phyloP scores from a whole-genome alignment of 2,113 vertebrate genomes.

The Danionella cerebrum region DNA sequence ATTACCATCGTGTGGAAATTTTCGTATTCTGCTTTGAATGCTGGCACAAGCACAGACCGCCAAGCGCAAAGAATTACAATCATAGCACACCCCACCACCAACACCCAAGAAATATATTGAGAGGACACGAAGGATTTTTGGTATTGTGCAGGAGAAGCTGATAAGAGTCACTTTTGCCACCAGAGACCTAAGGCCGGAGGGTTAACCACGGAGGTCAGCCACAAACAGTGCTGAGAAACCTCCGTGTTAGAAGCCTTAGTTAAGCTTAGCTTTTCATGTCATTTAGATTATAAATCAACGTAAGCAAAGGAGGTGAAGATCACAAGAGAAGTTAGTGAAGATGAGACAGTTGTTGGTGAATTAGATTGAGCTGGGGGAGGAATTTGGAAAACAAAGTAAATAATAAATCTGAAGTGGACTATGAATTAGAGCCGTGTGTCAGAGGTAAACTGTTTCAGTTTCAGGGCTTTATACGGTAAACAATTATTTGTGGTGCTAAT shows the following conservation, averaged over 20 bases:
- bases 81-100: not conserved
- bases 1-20: too few species aligned
- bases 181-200: not conserved
- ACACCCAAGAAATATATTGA: not conserved
- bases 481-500: too few species aligned
- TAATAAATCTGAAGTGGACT: not conserved
- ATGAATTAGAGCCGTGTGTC: not conserved
- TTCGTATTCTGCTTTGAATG: too few species aligned
- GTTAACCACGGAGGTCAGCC: not conserved
- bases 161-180: constrained; percentile 6
- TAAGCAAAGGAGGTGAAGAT: not conserved
- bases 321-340: not conserved
- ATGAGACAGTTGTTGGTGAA: not conserved
- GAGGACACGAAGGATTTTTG: not conserved
- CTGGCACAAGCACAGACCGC: too few species aligned
- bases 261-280: not conserved
- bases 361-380: not conserved
- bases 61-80: too few species aligned
- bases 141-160: constrained; percentile 6
- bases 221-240: not conserved
- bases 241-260: constrained; percentile 11
- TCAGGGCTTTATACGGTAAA: too few species aligned
- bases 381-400: not conserved
- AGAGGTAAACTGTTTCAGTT: too few species aligned
- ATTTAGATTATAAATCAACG: constrained; percentile 1